Base-by-base conservation (phyloP, 2,888 invertebrate species). In the Choreutis nemorana region DNA sequence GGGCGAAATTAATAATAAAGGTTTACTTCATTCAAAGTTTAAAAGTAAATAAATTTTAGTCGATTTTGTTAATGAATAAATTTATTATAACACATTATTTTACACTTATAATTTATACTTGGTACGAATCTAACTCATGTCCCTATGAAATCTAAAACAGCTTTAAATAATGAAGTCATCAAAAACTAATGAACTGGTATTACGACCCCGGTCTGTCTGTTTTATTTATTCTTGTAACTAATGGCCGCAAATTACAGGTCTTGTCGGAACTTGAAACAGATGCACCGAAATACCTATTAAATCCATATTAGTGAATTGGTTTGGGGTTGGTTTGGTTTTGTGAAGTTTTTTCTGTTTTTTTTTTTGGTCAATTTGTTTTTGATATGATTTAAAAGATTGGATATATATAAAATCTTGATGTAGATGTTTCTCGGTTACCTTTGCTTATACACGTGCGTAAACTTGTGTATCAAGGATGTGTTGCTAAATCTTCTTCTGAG, bases 281-380 rank as follows among this genome's bases (percentile, higher is more conserved):
- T 54, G 56, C 35, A 40, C 35, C 32, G 42, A 42, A 55, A 46
- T 36, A 44, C 49, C 55, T 50, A 55, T 57, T 50, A 54, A 50
- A 48, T 35, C 41, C 39, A 32, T 40, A 57, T 57, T 53, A 57
- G 46, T 40, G 36, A 35, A 42, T 36, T 37, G 29, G 34, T 35
- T 32, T 36, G 26, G 28, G 32, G 34, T 31, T 27, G 32, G 32
- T 29, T 30, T n/a, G n/a, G n/a, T n/a, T n/a, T n/a, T n/a, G n/a
- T n/a, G n/a, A n/a, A n/a, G n/a, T n/a, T n/a, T n/a, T n/a, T n/a
- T n/a, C n/a, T n/a, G n/a, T n/a, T n/a, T n/a, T n/a, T n/a, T n/a
- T n/a, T n/a, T n/a, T n/a, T n/a, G n/a, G n/a, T n/a, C n/a, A n/a
- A n/a, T n/a, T n/a, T n/a, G n/a, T n/a, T n/a, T n/a, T n/a, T n/a